These are phyloP conservation scores for Atta texana DNA, from an alignment of 1,140 invertebrate genomes.

Conservation along the genomic window DNA sequence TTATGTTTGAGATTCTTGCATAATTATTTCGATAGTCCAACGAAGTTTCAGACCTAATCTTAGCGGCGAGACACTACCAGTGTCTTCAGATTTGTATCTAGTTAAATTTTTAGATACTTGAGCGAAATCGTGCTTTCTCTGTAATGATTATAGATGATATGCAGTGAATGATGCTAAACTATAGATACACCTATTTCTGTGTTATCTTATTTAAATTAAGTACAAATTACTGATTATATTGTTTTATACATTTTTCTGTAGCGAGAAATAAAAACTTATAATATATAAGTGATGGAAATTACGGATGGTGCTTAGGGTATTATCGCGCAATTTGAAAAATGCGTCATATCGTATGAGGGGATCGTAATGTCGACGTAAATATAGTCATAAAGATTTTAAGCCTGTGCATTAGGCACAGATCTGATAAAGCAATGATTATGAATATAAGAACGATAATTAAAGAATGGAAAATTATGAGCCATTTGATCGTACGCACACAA, in stretches of 20 bases:
- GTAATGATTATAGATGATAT: background rate
- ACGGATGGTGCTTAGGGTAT: slow-evolving; percentile 4
- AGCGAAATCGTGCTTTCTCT: too few relatives aligned
- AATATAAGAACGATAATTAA: background rate
- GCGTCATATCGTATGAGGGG: background rate
- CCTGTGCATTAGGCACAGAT: background rate
- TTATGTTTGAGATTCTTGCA: too few relatives aligned
- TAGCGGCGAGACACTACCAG: too few relatives aligned
- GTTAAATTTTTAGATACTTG: too few relatives aligned
- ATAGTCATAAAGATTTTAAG: slow-evolving; percentile 41
- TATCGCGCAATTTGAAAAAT: slow-evolving; percentile 27
- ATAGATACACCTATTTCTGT: background rate
- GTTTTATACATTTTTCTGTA: background rate
- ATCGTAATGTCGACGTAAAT: background rate
- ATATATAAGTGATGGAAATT: background rate
- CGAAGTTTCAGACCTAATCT: too few relatives aligned
- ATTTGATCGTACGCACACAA: background rate
- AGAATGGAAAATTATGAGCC: slow-evolving; percentile 14
- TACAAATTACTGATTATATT: background rate
- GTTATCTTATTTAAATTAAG: background rate
- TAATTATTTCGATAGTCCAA: too few relatives aligned
- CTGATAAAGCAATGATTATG: slow-evolving; percentile 42
- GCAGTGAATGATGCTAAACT: background rate
- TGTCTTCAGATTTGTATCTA: too few relatives aligned
- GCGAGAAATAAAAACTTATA: background rate